phyloP scores from a whole-genome alignment of 2,113 vertebrate genomes.

The Barbus barbus region DNA sequence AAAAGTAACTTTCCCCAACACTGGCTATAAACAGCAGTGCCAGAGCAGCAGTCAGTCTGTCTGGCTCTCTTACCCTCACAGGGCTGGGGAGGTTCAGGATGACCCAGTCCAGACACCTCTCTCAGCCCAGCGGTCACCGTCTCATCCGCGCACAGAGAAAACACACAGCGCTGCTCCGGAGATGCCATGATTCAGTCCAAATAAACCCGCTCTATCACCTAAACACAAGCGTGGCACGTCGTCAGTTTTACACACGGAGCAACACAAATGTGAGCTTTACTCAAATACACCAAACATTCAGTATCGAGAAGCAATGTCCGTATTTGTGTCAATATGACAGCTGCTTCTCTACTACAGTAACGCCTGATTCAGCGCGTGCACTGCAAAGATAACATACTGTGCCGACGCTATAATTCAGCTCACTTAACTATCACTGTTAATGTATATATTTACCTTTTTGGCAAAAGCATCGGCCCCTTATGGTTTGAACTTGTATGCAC shows the following conservation, averaged over 20 bases:
- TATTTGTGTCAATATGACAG: not conserved
- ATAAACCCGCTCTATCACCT: not conserved
- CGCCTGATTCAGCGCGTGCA: not conserved
- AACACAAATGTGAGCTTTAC: not conserved
- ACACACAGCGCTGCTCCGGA: slow-evolving; percentile 29
- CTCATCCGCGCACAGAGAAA: slow-evolving; percentile 12
- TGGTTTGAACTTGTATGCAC: not conserved
- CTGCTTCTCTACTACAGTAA: not conserved
- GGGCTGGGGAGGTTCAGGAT: slow-evolving; percentile 7
- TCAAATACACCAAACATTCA: not conserved
- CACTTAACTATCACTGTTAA: not conserved
- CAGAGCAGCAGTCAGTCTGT: not conserved
- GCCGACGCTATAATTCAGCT: not conserved
- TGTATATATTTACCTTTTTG: not conserved
- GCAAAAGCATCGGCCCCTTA: not conserved
- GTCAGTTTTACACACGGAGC: not conserved
- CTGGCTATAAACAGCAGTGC: too few species aligned
- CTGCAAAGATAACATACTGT: not conserved
- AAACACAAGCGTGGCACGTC: not conserved
- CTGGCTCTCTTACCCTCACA: slow-evolving; percentile 26
- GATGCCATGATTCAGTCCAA: slow-evolving; percentile 5
- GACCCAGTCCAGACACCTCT: slow-evolving; percentile 8
- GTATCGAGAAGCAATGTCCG: not conserved
- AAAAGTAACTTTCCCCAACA: too few species aligned
- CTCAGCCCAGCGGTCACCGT: slow-evolving; percentile 38